Conservation (phyloP, 2,113 vertebrate genomes). For the Formicarius rufipectus region DNA sequence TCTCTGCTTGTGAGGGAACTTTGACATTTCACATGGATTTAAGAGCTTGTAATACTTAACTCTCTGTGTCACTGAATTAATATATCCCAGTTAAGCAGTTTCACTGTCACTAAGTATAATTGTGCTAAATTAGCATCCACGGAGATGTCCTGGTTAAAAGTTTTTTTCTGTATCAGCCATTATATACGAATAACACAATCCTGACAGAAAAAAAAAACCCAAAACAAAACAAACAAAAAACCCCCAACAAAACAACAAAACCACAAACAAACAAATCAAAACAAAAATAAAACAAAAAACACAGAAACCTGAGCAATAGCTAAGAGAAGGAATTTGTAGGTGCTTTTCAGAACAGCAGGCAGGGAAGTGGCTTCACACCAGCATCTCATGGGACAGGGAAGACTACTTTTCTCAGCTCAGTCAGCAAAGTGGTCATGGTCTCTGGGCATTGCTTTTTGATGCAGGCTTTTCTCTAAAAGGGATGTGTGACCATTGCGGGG, state of each 20-base stretch:
- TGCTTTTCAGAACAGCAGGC: neutral
- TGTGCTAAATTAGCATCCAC: slow-evolving; percentile 10
- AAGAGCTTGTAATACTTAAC: neutral
- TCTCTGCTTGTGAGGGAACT: neutral
- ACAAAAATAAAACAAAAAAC: too few species aligned
- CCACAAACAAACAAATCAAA: too few species aligned
- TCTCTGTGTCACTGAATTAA: neutral
- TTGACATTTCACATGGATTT: neutral
- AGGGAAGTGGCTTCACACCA: neutral
- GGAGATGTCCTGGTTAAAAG: neutral
- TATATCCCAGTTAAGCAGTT: neutral
- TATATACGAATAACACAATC: neutral
- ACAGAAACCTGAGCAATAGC: neutral
- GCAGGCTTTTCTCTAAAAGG: neutral
- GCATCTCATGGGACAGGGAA: neutral
- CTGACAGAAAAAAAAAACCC: neutral
- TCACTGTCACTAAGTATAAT: slow-evolving; percentile 5
- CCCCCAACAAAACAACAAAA: too few species aligned
- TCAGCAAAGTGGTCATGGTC: neutral
- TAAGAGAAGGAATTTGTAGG: neutral
- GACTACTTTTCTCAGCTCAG: neutral
- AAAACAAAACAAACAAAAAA: neutral
- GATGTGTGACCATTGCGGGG: neutral
- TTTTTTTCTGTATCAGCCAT: neutral
- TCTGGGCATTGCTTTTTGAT: neutral